Evolutionary conservation across 2,888 invertebrate genomes (phyloP).

Genomic region (Andrena minutula): DNA sequence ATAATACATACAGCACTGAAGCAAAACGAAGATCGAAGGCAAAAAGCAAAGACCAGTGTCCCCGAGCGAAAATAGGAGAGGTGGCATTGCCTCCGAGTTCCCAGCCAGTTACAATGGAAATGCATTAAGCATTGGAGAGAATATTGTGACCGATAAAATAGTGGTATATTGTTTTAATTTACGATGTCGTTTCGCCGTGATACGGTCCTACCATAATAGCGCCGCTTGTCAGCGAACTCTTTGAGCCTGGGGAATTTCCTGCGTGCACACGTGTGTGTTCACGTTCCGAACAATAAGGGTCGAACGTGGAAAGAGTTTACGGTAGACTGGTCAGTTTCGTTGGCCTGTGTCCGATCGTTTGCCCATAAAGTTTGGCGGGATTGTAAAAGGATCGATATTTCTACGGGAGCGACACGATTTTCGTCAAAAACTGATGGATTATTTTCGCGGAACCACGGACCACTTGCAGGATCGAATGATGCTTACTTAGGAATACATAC

Average conservation of each 20-base stretch:
- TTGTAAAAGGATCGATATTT: constrained; percentile 23
- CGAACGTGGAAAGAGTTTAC: constrained; percentile 58
- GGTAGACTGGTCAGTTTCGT: constrained; percentile 39
- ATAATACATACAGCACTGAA: neutral
- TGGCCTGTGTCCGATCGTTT: constrained; percentile 42
- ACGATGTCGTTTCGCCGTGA: constrained; percentile 44
- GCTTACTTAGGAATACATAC: no score
- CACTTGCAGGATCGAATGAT: no score
- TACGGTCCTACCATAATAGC: constrained; percentile 43
- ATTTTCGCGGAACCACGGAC: neutral
- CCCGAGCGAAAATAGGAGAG: neutral
- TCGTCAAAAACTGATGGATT: constrained; percentile 13
- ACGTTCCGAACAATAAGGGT: constrained; percentile 68
- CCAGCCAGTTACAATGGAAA: constrained; percentile 56
- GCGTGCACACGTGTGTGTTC: constrained; percentile 69
- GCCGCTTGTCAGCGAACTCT: constrained; percentile 57
- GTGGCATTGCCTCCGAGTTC: constrained; percentile 1
- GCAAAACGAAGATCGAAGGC: neutral
- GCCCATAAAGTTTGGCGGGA: constrained; percentile 53
- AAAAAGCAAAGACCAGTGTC: neutral
- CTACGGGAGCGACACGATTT: neutral
- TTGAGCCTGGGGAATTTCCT: constrained; percentile 48
- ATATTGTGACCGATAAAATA: constrained; percentile 55
- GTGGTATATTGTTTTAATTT: constrained; percentile 64
- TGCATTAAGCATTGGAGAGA: constrained; percentile 54